Evolutionary conservation across 2,797 vertebrate species (phyloP), one percentile per base, ranked within the genome.

Genomic region (Alectoris magna): DNA sequence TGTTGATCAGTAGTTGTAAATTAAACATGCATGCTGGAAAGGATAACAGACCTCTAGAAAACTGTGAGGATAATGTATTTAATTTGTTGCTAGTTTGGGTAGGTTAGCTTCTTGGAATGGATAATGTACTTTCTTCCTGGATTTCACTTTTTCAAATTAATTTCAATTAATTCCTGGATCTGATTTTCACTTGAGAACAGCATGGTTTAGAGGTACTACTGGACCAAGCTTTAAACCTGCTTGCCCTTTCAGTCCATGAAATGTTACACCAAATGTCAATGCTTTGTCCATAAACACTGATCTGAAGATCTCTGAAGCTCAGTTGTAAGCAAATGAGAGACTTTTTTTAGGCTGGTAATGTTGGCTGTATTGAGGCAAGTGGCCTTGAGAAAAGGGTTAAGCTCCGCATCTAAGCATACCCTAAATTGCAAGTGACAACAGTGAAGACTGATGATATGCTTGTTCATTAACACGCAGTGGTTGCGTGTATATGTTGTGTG

Each of bases 41-140:
- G 43, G 87, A 39, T 10, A 56, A 68, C 29, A 10, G 46, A 43
- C 1, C 14, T 75, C 29, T 46, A 67, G 36, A 66, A 82, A 60
- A 60, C 44, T 39, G 29, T 70, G 58, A n/a, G 53, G 39, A n/a
- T 72, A 72, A 31, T 23, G 44, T n/a, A 18, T 22, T 74, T 60
- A 70, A 41, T 70, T n/a, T 49, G 44, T 60, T 31, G 8, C 1
- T 5, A 79, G 24, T 74, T 74, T 71, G 58, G 38, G 29, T 75
- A 41, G 0, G 0, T 18, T 74, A 38, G 15, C 41, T 83, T 22
- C 29, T 31, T 48, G 34, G 34, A 66, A 62, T 26, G n/a, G 15
- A 27, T 66, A 36, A n/a, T 0, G 0, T 51, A n/a, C 5, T 62
- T 83, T 70, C 15, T 31, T 53, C 16, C 7, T n/a, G 4, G 34